Base-by-base conservation (phyloP, 2,113 vertebrate species). In the Parus major region DNA sequence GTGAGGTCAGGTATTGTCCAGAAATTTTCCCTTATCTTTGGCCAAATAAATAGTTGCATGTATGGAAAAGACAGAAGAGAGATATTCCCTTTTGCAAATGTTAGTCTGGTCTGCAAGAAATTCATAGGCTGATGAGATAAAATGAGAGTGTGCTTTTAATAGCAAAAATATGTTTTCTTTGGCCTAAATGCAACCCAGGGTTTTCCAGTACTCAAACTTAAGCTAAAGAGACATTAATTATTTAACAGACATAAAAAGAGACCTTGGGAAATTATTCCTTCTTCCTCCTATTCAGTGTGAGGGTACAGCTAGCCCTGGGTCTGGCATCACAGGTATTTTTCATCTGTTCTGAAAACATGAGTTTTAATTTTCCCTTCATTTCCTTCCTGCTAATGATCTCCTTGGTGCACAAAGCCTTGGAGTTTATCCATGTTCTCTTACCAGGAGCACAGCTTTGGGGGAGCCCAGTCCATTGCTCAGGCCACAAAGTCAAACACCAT, bases 121-220 rank as follows among this genome's bases (percentile, higher is more conserved):
- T 17, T 18, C 22, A 49, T 31, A 36, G 68, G 78, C 70, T 90
- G 85, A 82, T 0, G 5, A 93, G 88, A 85, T 82, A 88, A 91
- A 94, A 73, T 24, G 35, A 90, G 73, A 86, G 52, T 27, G 35
- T 57, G 53, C 44, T 92, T 90, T 90, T 86, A 90, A 93, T 61
- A 92, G 82, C 56, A 88, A 92, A 90, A 88, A 7, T 60, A 23
- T 92, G 92, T 88, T 92, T 93, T 73, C 82, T 88, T 93, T 94
- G 92, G 92, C 86, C 79, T 70, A 42, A 36, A 33, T 39, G 60
- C 39, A 90, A 82, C 49, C 39, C 42, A 70, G 76, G 55, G 68
- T 47, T 88, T 93, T 88, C 82, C 88, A 95, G 76, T 86, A 72
- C 80, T 91, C 82, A 85, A 25, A 73, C 53, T 91, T 64, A 35